phyloP scores from a whole-genome alignment of 2,113 vertebrate species.

The Pyrgilauda ruficollis region DNA sequence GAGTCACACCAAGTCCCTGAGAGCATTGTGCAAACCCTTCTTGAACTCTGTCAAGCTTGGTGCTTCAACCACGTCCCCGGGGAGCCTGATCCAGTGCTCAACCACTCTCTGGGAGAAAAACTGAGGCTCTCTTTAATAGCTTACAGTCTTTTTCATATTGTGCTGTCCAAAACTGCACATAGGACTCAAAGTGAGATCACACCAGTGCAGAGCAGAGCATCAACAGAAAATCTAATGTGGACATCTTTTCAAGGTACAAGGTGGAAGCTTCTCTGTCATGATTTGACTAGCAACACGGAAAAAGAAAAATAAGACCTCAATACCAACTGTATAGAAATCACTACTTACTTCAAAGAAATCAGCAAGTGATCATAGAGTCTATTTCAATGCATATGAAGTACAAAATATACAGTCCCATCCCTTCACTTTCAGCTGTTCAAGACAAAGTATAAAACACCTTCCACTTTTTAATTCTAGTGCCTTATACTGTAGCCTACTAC shows the following conservation, averaged over 20 bases:
- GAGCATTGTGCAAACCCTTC: neutral
- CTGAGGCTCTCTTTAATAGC: neutral
- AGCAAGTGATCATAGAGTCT: neutral
- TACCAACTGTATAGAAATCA: neutral
- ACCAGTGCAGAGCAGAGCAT: neutral
- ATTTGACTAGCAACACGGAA: neutral
- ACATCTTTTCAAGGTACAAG: neutral
- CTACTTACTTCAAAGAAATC: neutral
- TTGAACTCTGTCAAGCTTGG: neutral
- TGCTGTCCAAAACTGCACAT: neutral
- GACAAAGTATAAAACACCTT: neutral
- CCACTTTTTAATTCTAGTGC: neutral
- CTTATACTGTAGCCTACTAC: neutral
- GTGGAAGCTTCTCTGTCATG: neutral
- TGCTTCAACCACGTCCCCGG: neutral
- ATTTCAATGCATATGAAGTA: neutral
- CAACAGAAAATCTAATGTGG: neutral
- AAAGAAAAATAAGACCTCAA: neutral
- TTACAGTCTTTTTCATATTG: neutral
- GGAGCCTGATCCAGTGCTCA: neutral
- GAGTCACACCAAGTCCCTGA: neutral
- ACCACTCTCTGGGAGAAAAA: neutral
- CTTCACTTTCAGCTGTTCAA: neutral
- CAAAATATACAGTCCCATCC: neutral
- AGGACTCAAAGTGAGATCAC: neutral